A percentile compares a stretch with the other conserved stretches of the same genome.
Evolutionary conservation across 2,113 vertebrate genomes (phyloP).

Genomic region (Gobiocypris rarus): DNA sequence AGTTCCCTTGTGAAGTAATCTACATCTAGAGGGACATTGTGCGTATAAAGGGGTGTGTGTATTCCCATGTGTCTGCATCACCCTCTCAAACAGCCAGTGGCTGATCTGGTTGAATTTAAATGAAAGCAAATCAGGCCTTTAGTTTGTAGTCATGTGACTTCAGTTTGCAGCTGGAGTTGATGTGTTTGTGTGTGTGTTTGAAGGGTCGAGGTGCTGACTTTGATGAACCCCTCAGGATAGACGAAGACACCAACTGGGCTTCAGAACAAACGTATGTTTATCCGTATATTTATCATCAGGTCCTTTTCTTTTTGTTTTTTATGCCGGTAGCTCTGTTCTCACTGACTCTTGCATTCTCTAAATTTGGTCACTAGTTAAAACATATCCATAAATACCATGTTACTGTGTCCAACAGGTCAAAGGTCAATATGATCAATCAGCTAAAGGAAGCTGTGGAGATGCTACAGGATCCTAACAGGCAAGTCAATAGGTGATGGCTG

Average conservation of each 20-base stretch:
- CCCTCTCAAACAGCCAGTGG: neutral
- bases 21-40: constrained; percentile 13
- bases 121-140: constrained; percentile 49
- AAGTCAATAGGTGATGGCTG: constrained; percentile 10
- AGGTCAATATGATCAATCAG: constrained; percentile 85
- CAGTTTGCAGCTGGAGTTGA: constrained; percentile 62
- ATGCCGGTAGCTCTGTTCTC: no score
- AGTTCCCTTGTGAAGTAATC: constrained; percentile 13
- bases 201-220: constrained; percentile 84
- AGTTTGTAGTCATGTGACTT: constrained; percentile 65
- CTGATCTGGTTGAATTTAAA: constrained; percentile 39
- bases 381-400: neutral
- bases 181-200: constrained; percentile 49
- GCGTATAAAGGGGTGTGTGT: constrained; percentile 26
- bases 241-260: constrained; percentile 87
- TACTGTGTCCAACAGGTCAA: constrained; percentile 71
- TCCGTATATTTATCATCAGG: neutral
- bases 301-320: neutral
- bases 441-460: constrained; percentile 88
- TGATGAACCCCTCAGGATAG: constrained; percentile 91
- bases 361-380: neutral
- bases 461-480: constrained; percentile 87
- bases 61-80: neutral
- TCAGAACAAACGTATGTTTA: constrained; percentile 68
- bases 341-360: neutral